phyloP scores from a whole-genome alignment of 2,797 vertebrate species.

The Bradypodion ventrale region DNA sequence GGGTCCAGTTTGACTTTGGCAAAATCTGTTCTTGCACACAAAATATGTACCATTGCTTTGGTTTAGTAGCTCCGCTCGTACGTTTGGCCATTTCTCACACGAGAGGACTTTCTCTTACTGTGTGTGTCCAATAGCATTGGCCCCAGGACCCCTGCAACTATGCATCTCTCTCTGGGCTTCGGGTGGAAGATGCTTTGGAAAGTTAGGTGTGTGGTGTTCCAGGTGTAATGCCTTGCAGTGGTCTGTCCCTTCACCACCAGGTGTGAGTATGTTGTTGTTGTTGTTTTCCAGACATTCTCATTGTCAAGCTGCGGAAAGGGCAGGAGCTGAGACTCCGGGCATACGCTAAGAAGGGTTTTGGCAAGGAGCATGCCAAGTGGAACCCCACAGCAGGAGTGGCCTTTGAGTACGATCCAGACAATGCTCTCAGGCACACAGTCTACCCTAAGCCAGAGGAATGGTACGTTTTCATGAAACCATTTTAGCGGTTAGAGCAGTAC shows the following conservation, averaged over 20 bases:
- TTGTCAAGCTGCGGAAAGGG: constrained; percentile 96
- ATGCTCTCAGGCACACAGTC: constrained; percentile 92
- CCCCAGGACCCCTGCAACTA: neutral
- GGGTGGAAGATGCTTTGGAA: neutral
- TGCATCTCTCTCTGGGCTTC: neutral
- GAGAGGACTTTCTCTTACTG: too few species aligned
- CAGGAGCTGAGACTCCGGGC: constrained; percentile 93
- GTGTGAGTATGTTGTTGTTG: neutral
- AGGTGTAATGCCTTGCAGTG: neutral
- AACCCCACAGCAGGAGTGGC: constrained; percentile 96
- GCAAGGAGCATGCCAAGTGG: constrained; percentile 99
- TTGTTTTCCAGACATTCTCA: constrained; percentile 88
- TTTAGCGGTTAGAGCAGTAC: too few species aligned
- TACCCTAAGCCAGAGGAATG: constrained; percentile 96
- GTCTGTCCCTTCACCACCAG: neutral
- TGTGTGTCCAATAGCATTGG: neutral
- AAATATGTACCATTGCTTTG: too few species aligned
- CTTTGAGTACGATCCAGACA: constrained; percentile 97
- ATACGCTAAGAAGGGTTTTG: constrained; percentile 97
- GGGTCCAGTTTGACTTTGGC: too few species aligned
- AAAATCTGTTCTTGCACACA: too few species aligned
- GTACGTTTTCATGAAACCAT: constrained; percentile 74
- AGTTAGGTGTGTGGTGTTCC: neutral
- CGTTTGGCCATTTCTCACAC: too few species aligned
- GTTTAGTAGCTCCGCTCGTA: neutral